phyloP scores from a whole-genome alignment of 2,797 vertebrate genomes.

The Florisuga fusca region DNA sequence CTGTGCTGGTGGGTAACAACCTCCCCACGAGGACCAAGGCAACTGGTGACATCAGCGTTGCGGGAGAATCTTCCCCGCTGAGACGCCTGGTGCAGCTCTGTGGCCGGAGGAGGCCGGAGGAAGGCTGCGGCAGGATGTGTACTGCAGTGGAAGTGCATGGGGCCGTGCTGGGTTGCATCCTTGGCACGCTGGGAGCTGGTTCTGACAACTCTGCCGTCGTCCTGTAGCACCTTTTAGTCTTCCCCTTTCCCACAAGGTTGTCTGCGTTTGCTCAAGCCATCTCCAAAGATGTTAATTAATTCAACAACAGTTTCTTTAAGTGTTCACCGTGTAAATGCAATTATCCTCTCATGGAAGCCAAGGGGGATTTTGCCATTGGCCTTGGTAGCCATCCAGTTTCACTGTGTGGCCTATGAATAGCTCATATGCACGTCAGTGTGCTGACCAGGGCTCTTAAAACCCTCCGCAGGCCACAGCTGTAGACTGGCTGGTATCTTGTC shows the following conservation, averaged over 20 bases:
- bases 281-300: neutral
- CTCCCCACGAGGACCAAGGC: neutral
- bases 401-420: fast-evolving
- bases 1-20: too few relatives aligned
- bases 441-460: neutral
- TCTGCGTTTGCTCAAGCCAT: neutral
- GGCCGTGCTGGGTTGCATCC: neutral
- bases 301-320: neutral
- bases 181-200: fast-evolving
- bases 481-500: neutral
- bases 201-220: neutral
- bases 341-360: fast-evolving
- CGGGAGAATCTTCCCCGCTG: fast-evolving
- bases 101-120: neutral
- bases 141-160: fast-evolving
- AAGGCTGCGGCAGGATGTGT: neutral
- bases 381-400: fast-evolving
- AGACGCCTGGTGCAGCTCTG: fast-evolving
- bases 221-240: neutral
- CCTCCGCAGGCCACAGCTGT: neutral
- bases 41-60: fast-evolving
- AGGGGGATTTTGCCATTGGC: neutral
- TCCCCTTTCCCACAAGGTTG: neutral
- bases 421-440: fast-evolving
- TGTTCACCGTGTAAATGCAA: fast-evolving